A percentile compares a stretch with the other conserved stretches of the same genome.
phyloP scores from a whole-genome alignment of 2,888 invertebrate species.

The Uropetala carovei region DNA sequence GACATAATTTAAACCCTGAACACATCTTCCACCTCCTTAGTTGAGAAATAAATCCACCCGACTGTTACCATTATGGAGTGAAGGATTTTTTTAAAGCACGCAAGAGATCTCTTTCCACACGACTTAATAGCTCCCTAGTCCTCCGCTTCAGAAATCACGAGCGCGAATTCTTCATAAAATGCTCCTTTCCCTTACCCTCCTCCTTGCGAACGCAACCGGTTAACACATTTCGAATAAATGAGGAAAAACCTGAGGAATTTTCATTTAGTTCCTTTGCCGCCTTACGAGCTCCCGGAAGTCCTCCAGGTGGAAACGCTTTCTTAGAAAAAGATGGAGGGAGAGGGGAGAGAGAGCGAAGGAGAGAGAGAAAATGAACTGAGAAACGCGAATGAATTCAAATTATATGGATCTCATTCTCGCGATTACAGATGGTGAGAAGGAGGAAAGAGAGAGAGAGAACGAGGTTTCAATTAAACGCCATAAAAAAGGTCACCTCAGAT shows the following conservation, averaged over 20 bases:
- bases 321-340: neutral
- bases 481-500: neutral
- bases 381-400: neutral
- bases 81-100: neutral
- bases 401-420: neutral
- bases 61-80: neutral
- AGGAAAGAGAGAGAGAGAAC: too few relatives aligned
- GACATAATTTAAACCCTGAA: neutral
- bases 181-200: neutral
- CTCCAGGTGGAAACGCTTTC: neutral
- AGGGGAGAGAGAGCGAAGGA: neutral
- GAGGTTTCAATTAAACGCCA: neutral
- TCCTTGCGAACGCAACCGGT: neutral
- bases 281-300: neutral
- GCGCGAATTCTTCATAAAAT: neutral
- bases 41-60: neutral
- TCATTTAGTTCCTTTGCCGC: slow-evolving; percentile 1
- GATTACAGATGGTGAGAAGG: neutral
- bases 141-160: neutral
- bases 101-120: neutral
- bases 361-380: neutral
- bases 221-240: neutral
- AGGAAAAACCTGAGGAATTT: slow-evolving; percentile 7
- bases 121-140: neutral
- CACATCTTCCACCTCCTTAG: neutral